Evolutionary conservation across 2,888 invertebrate genomes (phyloP).

Genomic region (Hirtodrosophila trivittata): DNA sequence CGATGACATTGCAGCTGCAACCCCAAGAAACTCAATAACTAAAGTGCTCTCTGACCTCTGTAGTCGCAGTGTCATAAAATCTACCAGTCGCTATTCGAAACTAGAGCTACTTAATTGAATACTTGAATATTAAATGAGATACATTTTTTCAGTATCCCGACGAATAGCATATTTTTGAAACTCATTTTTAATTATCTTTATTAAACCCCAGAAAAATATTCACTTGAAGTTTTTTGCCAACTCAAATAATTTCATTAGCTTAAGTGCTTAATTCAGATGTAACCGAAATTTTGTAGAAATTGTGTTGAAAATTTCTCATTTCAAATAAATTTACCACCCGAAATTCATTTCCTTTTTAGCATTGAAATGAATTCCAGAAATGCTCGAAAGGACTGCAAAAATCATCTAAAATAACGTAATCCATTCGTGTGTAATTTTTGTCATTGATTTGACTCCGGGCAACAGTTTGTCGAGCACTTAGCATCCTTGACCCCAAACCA

Average conservation of each 20-base stretch:
- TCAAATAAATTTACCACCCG: conserved; percentile 19
- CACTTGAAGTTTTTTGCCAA: neutral
- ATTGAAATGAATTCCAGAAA: conserved; percentile 20
- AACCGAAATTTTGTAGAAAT: too few species aligned
- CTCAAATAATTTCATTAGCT: conserved; percentile 37
- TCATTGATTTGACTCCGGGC: conserved; percentile 64
- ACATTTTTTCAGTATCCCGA: too few species aligned
- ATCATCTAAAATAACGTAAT: conserved; percentile 34
- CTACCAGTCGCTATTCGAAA: too few species aligned
- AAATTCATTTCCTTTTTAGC: conserved; percentile 39
- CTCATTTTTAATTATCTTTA: too few species aligned
- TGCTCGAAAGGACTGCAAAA: too few species aligned
- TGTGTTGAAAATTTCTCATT: too few species aligned
- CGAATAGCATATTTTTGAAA: too few species aligned
- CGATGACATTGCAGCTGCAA: conserved; percentile 16
- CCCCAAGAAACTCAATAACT: conserved; percentile 14
- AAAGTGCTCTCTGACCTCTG: conserved; percentile 2
- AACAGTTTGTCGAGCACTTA: conserved; percentile 69
- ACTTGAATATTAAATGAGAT: too few species aligned
- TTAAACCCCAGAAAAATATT: too few species aligned
- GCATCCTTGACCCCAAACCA: conserved; percentile 40
- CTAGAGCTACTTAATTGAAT: too few species aligned
- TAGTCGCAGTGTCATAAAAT: too few species aligned
- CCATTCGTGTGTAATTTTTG: conserved; percentile 71
- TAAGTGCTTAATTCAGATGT: conserved; percentile 28